These are phyloP conservation scores for Sitodiplosis mosellana DNA, from an alignment of 1,140 invertebrate genomes.

Conservation along the genomic window DNA sequence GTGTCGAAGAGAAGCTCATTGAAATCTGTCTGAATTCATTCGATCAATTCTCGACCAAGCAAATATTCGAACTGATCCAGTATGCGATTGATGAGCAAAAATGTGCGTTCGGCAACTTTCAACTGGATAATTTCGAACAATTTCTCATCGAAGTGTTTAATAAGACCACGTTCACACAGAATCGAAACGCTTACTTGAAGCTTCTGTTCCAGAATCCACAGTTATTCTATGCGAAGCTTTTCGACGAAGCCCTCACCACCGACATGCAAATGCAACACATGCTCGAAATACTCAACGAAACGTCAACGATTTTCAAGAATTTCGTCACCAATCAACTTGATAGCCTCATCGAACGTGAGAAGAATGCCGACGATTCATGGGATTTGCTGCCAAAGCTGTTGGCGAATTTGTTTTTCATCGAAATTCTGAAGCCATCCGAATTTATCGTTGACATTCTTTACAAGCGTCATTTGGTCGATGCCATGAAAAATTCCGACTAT, in stretches of 20 bases:
- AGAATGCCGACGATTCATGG: constrained; percentile 4
- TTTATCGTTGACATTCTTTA: background rate
- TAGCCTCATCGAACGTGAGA: background rate
- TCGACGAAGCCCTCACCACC: background rate
- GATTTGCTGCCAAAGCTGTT: constrained; percentile 5
- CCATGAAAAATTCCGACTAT: constrained; percentile 4
- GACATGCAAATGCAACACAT: background rate
- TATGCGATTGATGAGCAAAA: constrained; percentile 5
- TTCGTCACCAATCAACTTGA: constrained; percentile 7
- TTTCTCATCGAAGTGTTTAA: background rate
- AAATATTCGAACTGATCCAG: constrained; percentile 7
- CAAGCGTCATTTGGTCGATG: background rate
- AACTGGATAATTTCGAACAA: constrained; percentile 6
- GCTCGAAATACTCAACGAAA: background rate
- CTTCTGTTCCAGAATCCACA: background rate
- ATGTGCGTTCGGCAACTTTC: constrained; percentile 4
- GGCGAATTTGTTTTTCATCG: constrained; percentile 4
- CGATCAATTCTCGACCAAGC: constrained; percentile 5
- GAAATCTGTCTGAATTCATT: constrained; percentile 8
- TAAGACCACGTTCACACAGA: background rate
- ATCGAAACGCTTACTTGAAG: background rate
- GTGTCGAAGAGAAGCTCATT: background rate
- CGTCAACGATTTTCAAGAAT: constrained; percentile 12
- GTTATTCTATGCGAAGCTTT: background rate
- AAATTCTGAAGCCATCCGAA: background rate